Conservation (phyloP, 2,797 vertebrate genomes). For the Meda fulgida region DNA sequence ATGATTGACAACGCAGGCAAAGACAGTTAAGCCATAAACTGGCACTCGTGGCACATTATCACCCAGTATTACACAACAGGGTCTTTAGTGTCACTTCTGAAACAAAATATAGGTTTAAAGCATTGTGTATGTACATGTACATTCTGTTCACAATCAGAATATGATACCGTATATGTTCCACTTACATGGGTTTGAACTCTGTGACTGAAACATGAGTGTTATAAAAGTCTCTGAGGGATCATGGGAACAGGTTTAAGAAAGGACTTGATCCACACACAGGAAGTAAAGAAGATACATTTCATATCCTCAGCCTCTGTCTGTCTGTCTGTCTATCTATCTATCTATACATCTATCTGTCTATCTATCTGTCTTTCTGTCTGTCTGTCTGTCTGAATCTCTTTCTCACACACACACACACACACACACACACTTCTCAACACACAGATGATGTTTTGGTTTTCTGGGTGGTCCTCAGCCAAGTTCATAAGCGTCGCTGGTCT, state of each 20-base stretch:
- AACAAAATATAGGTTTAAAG: slow-evolving; percentile 14
- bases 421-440: neutral
- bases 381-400: fast-evolving
- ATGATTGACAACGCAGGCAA: neutral
- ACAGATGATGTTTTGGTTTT: slow-evolving; percentile 15
- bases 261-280: slow-evolving; percentile 23
- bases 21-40: neutral
- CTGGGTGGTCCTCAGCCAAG: slow-evolving; percentile 16
- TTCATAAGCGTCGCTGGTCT: neutral
- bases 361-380: neutral
- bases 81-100: slow-evolving; percentile 8
- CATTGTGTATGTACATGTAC: no score
- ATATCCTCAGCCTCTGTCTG: neutral
- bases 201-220: slow-evolving; percentile 52
- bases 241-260: slow-evolving; percentile 25
- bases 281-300: neutral
- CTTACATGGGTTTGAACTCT: slow-evolving; percentile 28
- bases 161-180: neutral
- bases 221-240: slow-evolving; percentile 32
- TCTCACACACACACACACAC: neutral
- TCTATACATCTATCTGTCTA: neutral
- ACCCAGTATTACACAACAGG: slow-evolving; percentile 12
- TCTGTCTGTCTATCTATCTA: neutral
- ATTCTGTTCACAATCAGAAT: slow-evolving; percentile 6
- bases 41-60: neutral